Evolutionary conservation across 1,140 invertebrate genomes (phyloP), one percentile per base, ranked within the genome.

Genomic region (Diorhabda elongata): DNA sequence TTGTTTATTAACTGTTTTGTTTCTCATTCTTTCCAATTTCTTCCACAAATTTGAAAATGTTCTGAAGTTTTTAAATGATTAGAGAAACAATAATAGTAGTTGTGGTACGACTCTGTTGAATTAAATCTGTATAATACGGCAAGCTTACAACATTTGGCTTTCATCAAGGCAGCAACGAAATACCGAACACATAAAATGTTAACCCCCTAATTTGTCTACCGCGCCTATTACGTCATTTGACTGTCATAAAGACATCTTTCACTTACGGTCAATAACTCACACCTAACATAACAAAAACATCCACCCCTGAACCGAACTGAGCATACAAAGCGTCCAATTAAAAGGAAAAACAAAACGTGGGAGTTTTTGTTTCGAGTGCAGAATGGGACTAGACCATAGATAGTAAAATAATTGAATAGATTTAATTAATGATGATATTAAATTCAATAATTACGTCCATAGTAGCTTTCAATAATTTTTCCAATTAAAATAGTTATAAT

Each of bases 181-280:
- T 52, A 52, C 47, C 4, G 47, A 52, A 52, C 42, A 47, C 63
- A 64, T 57, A 44, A 56, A 64, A 45, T 45, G 63, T 57, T 56
- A 52, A 64, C 63, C 45, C 44, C 63, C 52, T 57, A 64, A 64
- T 64, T 64, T 64, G 45, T 64, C 11, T 57, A 41, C 63, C 45
- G 45, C 63, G 63, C 63, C 52, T 64, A 64, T 64, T 64, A 64
- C 42, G 63, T 64, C 63, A 64, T 44, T 45, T 64, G 63, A 57
- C 63, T 64, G 63, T 64, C 63, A 64, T 64, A 64, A 64, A 57
- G 63, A 64, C 63, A 64, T 64, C 44, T 64, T 64, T 44, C 63
- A 57, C 52, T 57, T 52, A 45, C 11, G 63, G 63, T 64, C 63
- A 57, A 64, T 64, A 64, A 64, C 63, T 64, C 63, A 56, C 63